Percentiles rank a stretch among this genome's conserved stretches.
phyloP scores from a whole-genome alignment of 2,888 invertebrate genomes.

The Machimus rusticus region DNA sequence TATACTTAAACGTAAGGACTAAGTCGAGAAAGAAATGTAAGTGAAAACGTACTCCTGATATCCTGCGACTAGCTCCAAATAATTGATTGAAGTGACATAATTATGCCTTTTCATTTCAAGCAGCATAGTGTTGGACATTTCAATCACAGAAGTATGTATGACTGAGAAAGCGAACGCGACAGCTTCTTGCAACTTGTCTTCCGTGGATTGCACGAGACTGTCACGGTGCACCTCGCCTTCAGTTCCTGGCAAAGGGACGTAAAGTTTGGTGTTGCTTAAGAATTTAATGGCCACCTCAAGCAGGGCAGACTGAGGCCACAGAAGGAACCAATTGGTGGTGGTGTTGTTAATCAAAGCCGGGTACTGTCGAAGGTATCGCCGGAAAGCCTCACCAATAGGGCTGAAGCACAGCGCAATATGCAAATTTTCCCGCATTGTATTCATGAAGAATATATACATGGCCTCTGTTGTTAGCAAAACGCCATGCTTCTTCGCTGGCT shows the following conservation, averaged over 20 bases:
- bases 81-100: slow-evolving; percentile 90
- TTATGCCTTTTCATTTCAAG: slow-evolving; percentile 80
- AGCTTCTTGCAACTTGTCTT: slow-evolving; percentile 66
- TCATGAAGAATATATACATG: slow-evolving; percentile 78
- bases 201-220: slow-evolving; percentile 57
- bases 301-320: slow-evolving; percentile 88
- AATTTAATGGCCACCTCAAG: slow-evolving; percentile 89
- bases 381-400: slow-evolving; percentile 84
- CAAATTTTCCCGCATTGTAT: slow-evolving; percentile 77
- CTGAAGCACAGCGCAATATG: slow-evolving; percentile 88
- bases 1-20: neutral
- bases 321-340: slow-evolving; percentile 89
- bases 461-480: slow-evolving; percentile 72
- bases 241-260: slow-evolving; percentile 59
- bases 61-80: slow-evolving; percentile 82
- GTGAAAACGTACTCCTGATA: slow-evolving; percentile 74
- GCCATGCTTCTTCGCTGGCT: slow-evolving; percentile 54
- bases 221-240: slow-evolving; percentile 60
- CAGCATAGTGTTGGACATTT: slow-evolving; percentile 76
- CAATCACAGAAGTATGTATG: slow-evolving; percentile 83
- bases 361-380: slow-evolving; percentile 83
- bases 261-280: slow-evolving; percentile 75
- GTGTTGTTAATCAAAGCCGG: slow-evolving; percentile 87
- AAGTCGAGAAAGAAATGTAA: too few relatives aligned
- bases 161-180: slow-evolving; percentile 80